Percentiles rank a stretch among this genome's conserved stretches.
These are phyloP conservation scores for Dipodomys ordii DNA, from an alignment of 2,113 vertebrate species.

Conservation along the genomic window DNA sequence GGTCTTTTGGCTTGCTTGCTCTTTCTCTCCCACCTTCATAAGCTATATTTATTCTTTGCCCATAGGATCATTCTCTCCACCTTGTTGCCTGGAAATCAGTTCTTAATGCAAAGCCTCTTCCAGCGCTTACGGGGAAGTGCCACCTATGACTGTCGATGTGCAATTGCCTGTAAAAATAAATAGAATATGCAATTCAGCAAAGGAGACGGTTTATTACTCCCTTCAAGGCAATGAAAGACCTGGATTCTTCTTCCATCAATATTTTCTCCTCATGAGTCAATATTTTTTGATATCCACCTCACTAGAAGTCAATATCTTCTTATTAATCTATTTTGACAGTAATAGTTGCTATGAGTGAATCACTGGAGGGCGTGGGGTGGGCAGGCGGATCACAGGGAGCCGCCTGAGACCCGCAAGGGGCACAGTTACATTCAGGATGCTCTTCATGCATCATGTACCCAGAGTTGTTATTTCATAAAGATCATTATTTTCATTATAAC, in stretches of 20 bases:
- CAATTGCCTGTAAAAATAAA: slow-evolving; percentile 35
- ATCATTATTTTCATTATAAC: slow-evolving; percentile 52
- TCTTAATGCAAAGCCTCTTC: not conserved
- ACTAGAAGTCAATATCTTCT: slow-evolving; percentile 71
- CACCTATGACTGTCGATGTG: slow-evolving; percentile 14
- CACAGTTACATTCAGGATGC: not conserved
- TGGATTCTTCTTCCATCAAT: slow-evolving; percentile 55
- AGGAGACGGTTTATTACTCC: slow-evolving; percentile 1
- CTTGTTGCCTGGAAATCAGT: not conserved
- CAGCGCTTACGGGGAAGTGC: not conserved
- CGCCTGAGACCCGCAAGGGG: too few relatives aligned
- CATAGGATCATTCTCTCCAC: not conserved
- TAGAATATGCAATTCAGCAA: not conserved
- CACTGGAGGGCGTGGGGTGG: not conserved
- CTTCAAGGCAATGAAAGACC: slow-evolving; percentile 40
- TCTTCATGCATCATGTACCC: not conserved
- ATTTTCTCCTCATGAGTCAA: slow-evolving; percentile 63
- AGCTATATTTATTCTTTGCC: not conserved
- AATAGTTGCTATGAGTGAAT: not conserved
- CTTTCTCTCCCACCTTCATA: not conserved
- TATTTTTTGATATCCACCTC: slow-evolving; percentile 63
- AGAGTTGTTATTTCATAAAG: not conserved
- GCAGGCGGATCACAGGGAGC: not conserved
- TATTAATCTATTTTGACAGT: slow-evolving; percentile 67
- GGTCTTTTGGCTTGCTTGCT: not conserved